Evolutionary conservation across 2,888 invertebrate genomes (phyloP).

Genomic region (Dorcus hopei): DNA sequence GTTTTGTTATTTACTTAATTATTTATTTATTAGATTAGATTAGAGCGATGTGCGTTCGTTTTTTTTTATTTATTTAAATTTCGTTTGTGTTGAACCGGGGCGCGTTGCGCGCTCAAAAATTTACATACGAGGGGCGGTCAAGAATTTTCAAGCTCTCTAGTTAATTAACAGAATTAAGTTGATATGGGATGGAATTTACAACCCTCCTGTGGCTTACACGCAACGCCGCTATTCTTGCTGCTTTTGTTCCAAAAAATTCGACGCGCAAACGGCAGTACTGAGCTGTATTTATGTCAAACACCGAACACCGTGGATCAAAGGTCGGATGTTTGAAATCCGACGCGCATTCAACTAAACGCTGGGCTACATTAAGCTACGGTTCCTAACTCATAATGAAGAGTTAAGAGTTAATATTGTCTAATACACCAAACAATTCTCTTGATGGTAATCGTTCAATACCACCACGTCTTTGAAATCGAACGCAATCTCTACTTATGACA

Average conservation of each 20-base stretch:
- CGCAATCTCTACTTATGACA: too few species aligned
- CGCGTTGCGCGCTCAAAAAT: too few species aligned
- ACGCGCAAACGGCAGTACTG: slow-evolving; percentile 39
- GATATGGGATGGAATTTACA: slow-evolving; percentile 10
- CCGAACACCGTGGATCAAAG: slow-evolving; percentile 32
- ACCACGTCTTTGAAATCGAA: too few species aligned
- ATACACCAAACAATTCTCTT: slow-evolving; percentile 20
- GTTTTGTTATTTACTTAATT: slow-evolving; percentile 30
- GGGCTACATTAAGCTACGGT: slow-evolving; percentile 15
- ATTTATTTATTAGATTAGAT: slow-evolving; percentile 18
- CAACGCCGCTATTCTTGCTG: too few species aligned
- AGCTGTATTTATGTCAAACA: slow-evolving; percentile 34
- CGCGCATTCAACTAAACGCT: neutral
- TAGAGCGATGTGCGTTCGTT: slow-evolving; percentile 41
- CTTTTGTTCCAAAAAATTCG: neutral
- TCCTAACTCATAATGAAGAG: slow-evolving; percentile 7
- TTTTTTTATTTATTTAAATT: slow-evolving; percentile 5
- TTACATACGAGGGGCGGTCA: too few species aligned
- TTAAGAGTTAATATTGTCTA: slow-evolving; percentile 21
- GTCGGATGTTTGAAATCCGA: neutral
- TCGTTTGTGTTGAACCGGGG: too few species aligned
- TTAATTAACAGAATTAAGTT: too few species aligned
- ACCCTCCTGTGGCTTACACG: too few species aligned
- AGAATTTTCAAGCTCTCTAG: too few species aligned
- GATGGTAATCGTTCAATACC: too few species aligned